Evolutionary conservation across 2,797 vertebrate species (phyloP).

Genomic region (Tachyglossus aculeatus): DNA sequence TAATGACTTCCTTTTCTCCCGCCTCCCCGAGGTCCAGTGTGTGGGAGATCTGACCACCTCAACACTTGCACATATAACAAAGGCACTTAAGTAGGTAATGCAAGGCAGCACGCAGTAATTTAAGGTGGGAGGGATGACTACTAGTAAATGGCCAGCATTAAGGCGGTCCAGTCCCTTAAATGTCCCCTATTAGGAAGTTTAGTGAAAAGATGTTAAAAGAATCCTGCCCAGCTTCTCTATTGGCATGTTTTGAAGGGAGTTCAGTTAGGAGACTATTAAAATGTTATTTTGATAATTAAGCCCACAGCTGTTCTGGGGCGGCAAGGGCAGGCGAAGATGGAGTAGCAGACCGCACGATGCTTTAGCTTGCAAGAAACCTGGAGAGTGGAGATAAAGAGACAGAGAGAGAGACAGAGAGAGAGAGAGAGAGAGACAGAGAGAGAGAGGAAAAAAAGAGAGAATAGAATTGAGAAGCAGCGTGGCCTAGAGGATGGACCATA

Average conservation of each 20-base stretch:
- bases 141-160: conserved; percentile 61
- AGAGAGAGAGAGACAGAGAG: background rate
- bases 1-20: conserved; percentile 44
- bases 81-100: conserved; percentile 46
- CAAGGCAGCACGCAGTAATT: conserved; percentile 25
- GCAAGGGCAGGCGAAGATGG: conserved; percentile 66
- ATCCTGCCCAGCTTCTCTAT: conserved; percentile 68
- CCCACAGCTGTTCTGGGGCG: conserved; percentile 80
- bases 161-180: conserved; percentile 70
- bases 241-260: conserved; percentile 76
- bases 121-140: conserved; percentile 57
- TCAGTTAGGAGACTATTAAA: conserved; percentile 84
- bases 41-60: conserved; percentile 54
- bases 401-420: background rate
- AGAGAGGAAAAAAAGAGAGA: background rate
- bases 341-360: conserved; percentile 55
- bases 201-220: conserved; percentile 75
- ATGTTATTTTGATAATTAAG: conserved; percentile 87
- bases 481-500: no score
- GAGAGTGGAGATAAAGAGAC: background rate
- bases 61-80: conserved; percentile 47
- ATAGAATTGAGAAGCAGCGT: background rate
- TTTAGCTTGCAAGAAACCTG: conserved; percentile 11
- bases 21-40: conserved; percentile 28
- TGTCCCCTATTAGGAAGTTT: conserved; percentile 75